Evolutionary conservation across 2,797 vertebrate genomes (phyloP).

Genomic region (Graptemys geographica): DNA sequence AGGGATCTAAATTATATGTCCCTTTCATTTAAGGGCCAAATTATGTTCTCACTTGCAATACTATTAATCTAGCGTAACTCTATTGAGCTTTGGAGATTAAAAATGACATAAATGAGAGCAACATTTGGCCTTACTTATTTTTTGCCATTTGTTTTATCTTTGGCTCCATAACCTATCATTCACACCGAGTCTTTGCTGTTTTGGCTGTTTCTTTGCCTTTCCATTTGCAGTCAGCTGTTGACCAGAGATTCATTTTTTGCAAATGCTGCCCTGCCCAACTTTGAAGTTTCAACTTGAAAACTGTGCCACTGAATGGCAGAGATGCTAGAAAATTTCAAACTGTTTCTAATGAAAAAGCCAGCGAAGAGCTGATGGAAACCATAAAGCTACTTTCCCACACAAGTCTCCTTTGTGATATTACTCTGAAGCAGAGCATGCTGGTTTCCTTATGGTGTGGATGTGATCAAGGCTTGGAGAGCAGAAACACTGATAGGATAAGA

Average conservation of each 20-base stretch:
- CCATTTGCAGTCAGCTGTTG: background rate
- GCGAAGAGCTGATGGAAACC: background rate
- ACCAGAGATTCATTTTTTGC: background rate
- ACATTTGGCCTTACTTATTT: accelerated
- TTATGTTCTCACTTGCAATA: background rate
- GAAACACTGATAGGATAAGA: background rate
- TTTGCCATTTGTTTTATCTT: background rate
- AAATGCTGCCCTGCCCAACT: background rate
- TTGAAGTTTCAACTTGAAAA: background rate
- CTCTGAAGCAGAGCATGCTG: background rate
- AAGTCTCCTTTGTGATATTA: background rate
- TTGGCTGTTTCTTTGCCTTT: background rate
- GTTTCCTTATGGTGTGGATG: background rate
- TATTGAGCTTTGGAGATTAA: background rate
- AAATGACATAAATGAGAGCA: background rate
- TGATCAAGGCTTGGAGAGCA: background rate
- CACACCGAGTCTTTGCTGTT: background rate
- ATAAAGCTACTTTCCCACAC: background rate
- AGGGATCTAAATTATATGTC: background rate
- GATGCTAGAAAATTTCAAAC: background rate
- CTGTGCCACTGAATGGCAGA: accelerated
- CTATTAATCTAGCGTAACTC: background rate
- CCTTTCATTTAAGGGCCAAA: background rate
- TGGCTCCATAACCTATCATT: background rate
- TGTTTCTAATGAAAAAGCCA: background rate